Conservation (phyloP, 2,113 vertebrate genomes). For the Agelaius tricolor region DNA sequence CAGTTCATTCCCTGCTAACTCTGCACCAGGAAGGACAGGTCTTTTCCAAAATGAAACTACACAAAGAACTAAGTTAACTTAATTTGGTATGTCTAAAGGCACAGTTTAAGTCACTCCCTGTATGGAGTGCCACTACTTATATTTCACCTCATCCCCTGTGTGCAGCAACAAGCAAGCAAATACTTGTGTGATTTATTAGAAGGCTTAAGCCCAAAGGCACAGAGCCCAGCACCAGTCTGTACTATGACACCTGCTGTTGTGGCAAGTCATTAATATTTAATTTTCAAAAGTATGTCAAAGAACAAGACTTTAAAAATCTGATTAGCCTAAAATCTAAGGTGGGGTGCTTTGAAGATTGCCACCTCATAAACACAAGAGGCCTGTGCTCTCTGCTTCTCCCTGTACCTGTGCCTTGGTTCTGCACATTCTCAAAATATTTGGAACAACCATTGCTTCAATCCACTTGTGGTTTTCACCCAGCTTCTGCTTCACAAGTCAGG, state of each 20-base stretch:
- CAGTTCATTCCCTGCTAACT: neutral
- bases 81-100: neutral
- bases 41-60: neutral
- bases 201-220: neutral
- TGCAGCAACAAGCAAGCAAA: neutral
- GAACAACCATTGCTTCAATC: neutral
- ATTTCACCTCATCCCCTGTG: rapidly evolving
- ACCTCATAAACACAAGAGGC: neutral
- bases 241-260: neutral
- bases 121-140: neutral
- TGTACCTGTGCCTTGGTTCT: neutral
- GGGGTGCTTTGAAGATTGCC: neutral
- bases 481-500: neutral
- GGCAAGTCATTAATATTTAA: neutral
- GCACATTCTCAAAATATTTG: neutral
- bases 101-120: rapidly evolving
- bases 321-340: neutral
- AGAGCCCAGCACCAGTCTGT: neutral
- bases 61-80: neutral
- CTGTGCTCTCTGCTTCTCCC: neutral
- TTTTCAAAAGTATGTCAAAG: neutral
- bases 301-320: neutral
- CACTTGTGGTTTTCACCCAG: neutral
- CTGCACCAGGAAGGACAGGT: neutral
- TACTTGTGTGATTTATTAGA: neutral